phyloP scores from a whole-genome alignment of 1,140 invertebrate species.

The Papilio helenus region DNA sequence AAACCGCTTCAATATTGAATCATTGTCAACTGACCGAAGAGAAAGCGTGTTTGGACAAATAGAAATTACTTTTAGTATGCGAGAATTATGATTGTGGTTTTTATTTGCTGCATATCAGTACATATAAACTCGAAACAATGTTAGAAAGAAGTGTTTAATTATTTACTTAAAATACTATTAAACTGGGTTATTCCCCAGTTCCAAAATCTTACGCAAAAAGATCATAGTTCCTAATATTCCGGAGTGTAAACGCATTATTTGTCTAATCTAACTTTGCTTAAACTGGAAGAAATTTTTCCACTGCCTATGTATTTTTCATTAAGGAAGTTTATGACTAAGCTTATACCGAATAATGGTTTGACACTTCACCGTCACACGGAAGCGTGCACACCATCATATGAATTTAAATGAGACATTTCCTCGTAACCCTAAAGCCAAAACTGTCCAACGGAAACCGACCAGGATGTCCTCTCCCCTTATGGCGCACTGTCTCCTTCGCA shows the following conservation, averaged over 20 bases:
- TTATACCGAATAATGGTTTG: conserved; percentile 11
- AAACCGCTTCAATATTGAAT: not conserved
- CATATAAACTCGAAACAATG: not conserved
- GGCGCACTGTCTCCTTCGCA: conserved; percentile 71
- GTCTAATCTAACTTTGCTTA: not conserved
- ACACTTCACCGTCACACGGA: conserved; percentile 39
- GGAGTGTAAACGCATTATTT: not conserved
- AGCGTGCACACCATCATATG: conserved; percentile 42
- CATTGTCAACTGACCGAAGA: conserved; percentile 6
- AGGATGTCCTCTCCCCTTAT: conserved; percentile 76
- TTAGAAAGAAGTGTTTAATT: not conserved
- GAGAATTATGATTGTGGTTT: not conserved
- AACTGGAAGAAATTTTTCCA: not conserved
- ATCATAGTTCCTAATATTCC: not conserved
- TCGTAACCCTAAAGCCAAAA: conserved; percentile 53
- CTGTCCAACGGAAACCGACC: conserved; percentile 64
- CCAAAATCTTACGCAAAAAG: not conserved
- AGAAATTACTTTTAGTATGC: not conserved
- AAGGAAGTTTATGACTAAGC: conserved; percentile 14
- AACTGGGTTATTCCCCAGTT: not conserved
- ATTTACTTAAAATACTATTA: not conserved
- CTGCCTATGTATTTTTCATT: not conserved
- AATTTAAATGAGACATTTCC: conserved; percentile 68
- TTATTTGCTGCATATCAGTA: not conserved
- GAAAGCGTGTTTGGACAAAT: not conserved